phyloP scores from a whole-genome alignment of 2,888 invertebrate species.

The Helleia helle region DNA sequence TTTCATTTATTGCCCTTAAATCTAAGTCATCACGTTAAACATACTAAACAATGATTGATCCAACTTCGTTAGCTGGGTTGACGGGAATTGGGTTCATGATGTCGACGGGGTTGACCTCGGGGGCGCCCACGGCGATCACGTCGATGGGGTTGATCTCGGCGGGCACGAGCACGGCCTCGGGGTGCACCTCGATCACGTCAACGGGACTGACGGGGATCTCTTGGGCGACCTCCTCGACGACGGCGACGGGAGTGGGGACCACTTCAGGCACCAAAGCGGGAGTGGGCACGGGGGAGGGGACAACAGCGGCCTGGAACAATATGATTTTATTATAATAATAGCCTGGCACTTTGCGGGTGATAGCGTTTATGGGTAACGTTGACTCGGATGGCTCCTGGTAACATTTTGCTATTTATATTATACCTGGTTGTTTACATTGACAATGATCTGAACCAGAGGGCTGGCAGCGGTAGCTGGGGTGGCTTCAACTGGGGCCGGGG shows the following conservation, averaged over 20 bases:
- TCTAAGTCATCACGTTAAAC: no score
- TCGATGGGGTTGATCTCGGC: constrained; percentile 22
- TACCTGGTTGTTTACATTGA: constrained; percentile 30
- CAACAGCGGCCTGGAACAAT: background rate
- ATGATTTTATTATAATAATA: no score
- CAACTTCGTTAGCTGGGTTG: background rate
- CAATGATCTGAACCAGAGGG: constrained; percentile 43
- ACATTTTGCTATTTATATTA: no score
- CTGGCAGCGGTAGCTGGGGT: constrained; percentile 26
- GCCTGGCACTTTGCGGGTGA: no score
- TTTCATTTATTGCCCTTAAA: no score
- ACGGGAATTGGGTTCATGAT: constrained; percentile 7
- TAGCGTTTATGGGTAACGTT: no score
- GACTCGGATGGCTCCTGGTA: no score
- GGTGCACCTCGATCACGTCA: constrained; percentile 3
- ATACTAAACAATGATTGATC: background rate
- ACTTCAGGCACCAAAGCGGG: constrained; percentile 11
- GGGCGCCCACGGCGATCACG: constrained; percentile 21
- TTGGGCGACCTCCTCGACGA: constrained; percentile 3
- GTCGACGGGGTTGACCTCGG: constrained; percentile 17
- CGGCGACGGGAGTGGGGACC: constrained; percentile 4
- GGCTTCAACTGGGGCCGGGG: no score
- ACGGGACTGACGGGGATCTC: background rate
- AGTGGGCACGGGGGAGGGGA: background rate
- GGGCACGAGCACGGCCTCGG: constrained; percentile 12